Evolutionary conservation across 1,140 invertebrate genomes (phyloP).

Genomic region (Hirudo medicinalis): DNA sequence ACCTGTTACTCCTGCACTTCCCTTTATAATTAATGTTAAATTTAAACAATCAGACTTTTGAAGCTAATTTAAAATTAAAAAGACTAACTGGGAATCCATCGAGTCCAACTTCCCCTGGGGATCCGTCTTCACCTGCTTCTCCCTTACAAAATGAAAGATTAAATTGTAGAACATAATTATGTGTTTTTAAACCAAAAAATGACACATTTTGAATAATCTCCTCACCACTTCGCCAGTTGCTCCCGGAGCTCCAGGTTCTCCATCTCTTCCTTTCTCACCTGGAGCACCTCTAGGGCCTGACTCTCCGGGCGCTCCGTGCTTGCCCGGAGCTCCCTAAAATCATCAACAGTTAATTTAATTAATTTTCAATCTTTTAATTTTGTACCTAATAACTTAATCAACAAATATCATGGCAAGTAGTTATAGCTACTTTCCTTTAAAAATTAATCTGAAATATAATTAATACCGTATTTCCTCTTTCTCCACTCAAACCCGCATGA

Average conservation of each 20-base stretch:
- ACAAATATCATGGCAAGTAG: not conserved
- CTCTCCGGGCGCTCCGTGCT: not conserved
- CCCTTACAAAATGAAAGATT: not conserved
- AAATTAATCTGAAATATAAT: too few species aligned
- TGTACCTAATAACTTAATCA: not conserved
- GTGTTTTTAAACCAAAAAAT: not conserved
- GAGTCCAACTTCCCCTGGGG: too few species aligned
- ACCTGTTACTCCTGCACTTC: not conserved
- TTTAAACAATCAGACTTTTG: not conserved
- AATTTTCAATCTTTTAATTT: not conserved
- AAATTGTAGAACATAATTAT: not conserved
- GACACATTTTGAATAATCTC: not conserved
- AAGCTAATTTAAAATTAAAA: not conserved
- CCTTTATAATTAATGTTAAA: not conserved
- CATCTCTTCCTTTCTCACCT: constrained; percentile 8
- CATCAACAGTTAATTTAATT: not conserved
- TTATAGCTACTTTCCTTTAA: not conserved
- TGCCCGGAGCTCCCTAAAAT: not conserved
- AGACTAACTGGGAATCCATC: not conserved
- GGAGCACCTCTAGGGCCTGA: not conserved
- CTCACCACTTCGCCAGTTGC: not conserved
- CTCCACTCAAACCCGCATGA: too few species aligned
- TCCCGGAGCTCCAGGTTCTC: constrained; percentile 1
- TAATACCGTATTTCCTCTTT: too few species aligned
- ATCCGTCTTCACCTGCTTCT: too few species aligned